Conservation (phyloP, 1,140 invertebrate genomes). For the Bombus consobrinus region DNA sequence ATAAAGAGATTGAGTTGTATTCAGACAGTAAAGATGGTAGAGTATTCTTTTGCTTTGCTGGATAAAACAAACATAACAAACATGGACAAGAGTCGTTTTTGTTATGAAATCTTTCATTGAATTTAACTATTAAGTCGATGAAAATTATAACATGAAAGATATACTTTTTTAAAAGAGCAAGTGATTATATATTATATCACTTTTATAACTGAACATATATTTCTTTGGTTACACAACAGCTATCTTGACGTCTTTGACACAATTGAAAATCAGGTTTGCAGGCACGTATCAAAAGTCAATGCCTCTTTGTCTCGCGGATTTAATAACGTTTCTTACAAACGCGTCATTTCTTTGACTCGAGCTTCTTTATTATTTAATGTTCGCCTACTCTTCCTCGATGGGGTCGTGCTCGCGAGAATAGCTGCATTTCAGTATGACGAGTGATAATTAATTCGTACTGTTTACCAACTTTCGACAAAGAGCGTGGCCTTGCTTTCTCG, state of each 20-base stretch:
- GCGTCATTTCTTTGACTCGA: conserved; percentile 12
- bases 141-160: not conserved
- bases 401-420: not conserved
- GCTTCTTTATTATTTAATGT: conserved; percentile 17
- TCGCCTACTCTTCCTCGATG: not conserved
- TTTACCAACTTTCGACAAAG: conserved; percentile 45
- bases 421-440: not conserved
- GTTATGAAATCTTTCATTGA: not conserved
- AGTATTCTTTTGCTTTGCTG: not conserved
- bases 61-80: not conserved
- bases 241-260: not conserved
- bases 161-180: not conserved
- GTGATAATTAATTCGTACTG: conserved; percentile 47
- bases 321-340: conserved; percentile 15
- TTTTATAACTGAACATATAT: too few relatives aligned
- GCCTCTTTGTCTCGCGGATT: not conserved
- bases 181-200: too few relatives aligned
- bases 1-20: too few relatives aligned
- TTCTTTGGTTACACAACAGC: too few relatives aligned
- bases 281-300: not conserved
- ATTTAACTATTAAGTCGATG: not conserved
- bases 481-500: not conserved
- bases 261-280: not conserved
- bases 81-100: not conserved
- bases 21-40: too few relatives aligned